Base-by-base conservation (phyloP, 2,113 vertebrate species). In the Notothenia rossii region DNA sequence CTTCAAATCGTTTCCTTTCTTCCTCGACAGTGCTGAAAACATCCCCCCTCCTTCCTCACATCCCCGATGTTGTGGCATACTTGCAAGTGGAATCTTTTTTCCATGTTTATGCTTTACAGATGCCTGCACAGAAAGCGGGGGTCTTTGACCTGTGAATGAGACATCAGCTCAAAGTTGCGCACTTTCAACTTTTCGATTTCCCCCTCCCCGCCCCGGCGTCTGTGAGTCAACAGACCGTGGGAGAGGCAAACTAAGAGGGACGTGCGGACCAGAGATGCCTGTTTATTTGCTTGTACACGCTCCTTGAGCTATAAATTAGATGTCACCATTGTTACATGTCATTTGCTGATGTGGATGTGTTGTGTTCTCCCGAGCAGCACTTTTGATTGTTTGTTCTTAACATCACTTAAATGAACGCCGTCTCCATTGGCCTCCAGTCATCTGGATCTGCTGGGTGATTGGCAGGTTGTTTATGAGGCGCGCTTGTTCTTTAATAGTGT, bases 281-380 rank as follows among this genome's bases (percentile, higher is more conserved):
- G 93, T 95, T 94, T 96, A 90, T 93, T 95, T 95, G 89, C 94
- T 94, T 94, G 91, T 93, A 89, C 87, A 43, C 45, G 68, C 86
- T 93, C 88, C 93, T 89, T 90, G 86, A 94, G 92, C 90, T 94
- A 89, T 93, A 94, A 94, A 94, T 94, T 89, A 93, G 87, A 92
- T 93, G 92, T 94, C 94, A 95, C 92, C 91, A 87, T 93, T 86
- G 92, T 86, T 94, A 65, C 88, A 88, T 90, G 93, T 95, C 93
- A 93, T 83, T 81, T 79, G 78, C 72, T 66, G 91, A 89, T 82
- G 83, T 56, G 82, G 74, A 83, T 50, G 86, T 79, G 85, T 81
- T 88, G 75, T 76, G 46, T 72, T 83, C 87, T 84, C 81, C 79
- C 71, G 12, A 84, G 81, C 88, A 53, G 73, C 69, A 36, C 88